A percentile compares a stretch with the other conserved stretches of the same genome.
These are phyloP conservation scores for Latheticus oryzae DNA, from an alignment of 2,888 invertebrate species.

Conservation along the genomic window DNA sequence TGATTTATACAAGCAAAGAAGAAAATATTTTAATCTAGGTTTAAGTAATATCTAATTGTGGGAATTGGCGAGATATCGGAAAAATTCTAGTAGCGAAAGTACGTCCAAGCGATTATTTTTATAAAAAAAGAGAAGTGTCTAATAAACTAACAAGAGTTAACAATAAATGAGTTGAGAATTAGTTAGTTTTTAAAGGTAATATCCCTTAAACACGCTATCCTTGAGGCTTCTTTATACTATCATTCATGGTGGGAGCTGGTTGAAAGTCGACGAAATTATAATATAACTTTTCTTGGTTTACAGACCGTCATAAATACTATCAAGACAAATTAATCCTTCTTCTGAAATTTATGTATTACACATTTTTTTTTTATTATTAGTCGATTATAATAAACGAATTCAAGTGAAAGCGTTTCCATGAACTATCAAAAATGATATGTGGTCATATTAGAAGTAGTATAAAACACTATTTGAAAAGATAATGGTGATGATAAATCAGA, in stretches of 20 bases:
- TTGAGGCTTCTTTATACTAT: too few species aligned
- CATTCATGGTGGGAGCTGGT: too few species aligned
- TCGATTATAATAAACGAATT: background rate
- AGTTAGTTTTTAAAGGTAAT: too few species aligned
- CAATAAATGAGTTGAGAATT: too few species aligned
- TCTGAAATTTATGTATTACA: too few species aligned
- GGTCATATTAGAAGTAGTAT: conserved; percentile 14
- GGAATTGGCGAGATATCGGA: conserved; percentile 15
- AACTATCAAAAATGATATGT: conserved; percentile 31
- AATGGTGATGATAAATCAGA: conserved; percentile 29
- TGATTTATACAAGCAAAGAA: conserved; percentile 16
- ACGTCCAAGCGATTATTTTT: background rate
- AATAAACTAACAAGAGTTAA: conserved; percentile 8
- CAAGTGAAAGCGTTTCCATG: conserved; percentile 32
- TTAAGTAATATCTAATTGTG: too few species aligned
- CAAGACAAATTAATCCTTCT: too few species aligned
- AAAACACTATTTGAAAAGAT: conserved; percentile 28
- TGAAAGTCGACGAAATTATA: too few species aligned
- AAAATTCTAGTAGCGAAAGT: conserved; percentile 19
- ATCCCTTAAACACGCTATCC: too few species aligned
- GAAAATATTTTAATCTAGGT: conserved; percentile 10
- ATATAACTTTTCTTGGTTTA: too few species aligned
- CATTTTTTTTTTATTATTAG: conserved; percentile 7
- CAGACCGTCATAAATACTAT: too few species aligned
- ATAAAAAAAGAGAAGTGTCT: conserved; percentile 6